Conservation (phyloP, 2,888 invertebrate genomes). For the Adineta ricciae region DNA sequence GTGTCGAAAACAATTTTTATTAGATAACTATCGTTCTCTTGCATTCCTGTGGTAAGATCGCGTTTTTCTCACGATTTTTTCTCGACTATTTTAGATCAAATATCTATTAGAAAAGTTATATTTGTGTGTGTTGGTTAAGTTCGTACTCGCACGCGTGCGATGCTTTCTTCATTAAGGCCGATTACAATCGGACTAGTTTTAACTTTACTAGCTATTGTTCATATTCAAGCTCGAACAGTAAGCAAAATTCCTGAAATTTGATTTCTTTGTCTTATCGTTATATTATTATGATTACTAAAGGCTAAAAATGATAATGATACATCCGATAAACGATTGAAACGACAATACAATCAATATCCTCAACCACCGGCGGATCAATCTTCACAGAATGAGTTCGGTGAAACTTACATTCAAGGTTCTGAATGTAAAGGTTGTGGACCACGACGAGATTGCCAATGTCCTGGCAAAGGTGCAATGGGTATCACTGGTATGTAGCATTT, state of each 20-base stretch:
- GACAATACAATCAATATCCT: not conserved
- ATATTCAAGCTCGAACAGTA: not conserved
- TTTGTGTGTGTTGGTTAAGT: not conserved
- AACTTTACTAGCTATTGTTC: not conserved
- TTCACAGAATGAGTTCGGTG: not conserved
- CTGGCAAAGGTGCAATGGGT: conserved; percentile 31
- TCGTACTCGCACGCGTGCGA: not conserved
- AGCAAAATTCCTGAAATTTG: not conserved
- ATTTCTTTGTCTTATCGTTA: not conserved
- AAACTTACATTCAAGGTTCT: not conserved
- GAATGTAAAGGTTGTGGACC: conserved; percentile 23
- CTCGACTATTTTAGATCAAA: not conserved
- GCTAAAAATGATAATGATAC: not conserved
- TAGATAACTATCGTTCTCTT: too few species aligned
- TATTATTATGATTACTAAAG: not conserved
- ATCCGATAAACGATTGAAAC: not conserved
- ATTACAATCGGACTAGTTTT: not conserved
- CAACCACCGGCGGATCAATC: not conserved
- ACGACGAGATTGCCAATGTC: conserved; percentile 30
- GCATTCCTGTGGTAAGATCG: not conserved
- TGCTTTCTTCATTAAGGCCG: not conserved
- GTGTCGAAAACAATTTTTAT: not conserved
- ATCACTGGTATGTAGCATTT: not conserved
- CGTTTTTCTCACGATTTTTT: not conserved
- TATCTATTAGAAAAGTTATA: not conserved